Base-by-base conservation (phyloP, 2,113 vertebrate species). In the Mesitornis unicolor region DNA sequence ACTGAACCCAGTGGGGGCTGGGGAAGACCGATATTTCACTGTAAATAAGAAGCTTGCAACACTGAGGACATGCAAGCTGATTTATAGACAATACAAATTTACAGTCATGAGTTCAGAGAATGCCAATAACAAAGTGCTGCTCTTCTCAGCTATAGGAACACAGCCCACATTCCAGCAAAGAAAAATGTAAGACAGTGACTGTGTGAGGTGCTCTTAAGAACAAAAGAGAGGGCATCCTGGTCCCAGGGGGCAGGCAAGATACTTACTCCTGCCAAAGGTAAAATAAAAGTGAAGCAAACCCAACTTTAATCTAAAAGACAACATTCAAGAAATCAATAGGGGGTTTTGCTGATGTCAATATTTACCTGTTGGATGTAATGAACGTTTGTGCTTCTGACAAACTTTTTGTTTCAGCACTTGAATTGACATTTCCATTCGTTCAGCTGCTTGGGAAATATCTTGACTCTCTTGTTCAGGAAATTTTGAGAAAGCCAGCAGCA, bases 361-460 rank as follows among this genome's bases (percentile, higher is more conserved):
- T 95, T 98, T 97, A 99, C 99, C 99, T 14, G 96, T 65, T 63
- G 76, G 84, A 48, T 61, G 88, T 60, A 95, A 40, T 7, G 97
- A 94, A 45, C 92, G 97, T 68, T 97, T 94, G 42, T 82, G 93
- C 92, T 94, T 97, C 90, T 74, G 96, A 73, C 75, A 95, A 54
- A 92, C 84, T 53, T 93, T 97, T 48, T 94, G 84, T 88, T 96
- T 98, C 40, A 99, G 69, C 31, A 97, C 78, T 68, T 87, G 95
- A 36, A 98, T 73, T 25, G 98, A 98, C 54, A 97, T 95, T 92
- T 99, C 98, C 97, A 98, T 99, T 87, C 98, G 86, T 94, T 99
- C 99, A 5, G 99, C 99, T 13, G 98, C 98, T 90, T 74, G 97
- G 84, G 98, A 98, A 63, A 98, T 61, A 51, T 96, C 97, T 53